Evolutionary conservation across 1,140 invertebrate species (phyloP), one percentile per base, ranked within the genome.

Genomic region (Drosophila obscura): DNA sequence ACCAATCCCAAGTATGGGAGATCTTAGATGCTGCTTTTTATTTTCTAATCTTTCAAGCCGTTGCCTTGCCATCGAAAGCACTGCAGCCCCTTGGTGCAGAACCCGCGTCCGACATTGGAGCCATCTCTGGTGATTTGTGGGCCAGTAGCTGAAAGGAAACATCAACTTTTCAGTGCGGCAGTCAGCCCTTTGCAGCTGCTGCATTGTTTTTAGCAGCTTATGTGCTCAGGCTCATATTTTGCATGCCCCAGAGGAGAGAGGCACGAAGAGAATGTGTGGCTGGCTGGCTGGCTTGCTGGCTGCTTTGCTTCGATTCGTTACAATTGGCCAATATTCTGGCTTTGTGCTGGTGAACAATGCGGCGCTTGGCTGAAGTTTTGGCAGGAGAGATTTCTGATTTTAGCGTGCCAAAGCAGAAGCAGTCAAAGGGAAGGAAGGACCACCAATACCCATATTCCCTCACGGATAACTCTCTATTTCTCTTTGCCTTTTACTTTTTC

Each of bases 171-270:
- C 16, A 15, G 46, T 46, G 49, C 48, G 55, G 48, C 26, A 50
- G 64, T 2, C 22, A 31, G 31, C 31, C 31, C 31, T 31, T 49
- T 49, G 16, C 41, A 61, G 43, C 41, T 53, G 43, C 50, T 64
- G 67, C 66, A 59, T 73, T 85, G 79, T 62, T 82, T 69, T 75
- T 63, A 62, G 43, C 49, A 51, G 78, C 81, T 85, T 81, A 80
- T 60, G 67, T 39, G 57, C 68, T 59, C 52, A 41, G 16, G 67
- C 61, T 56, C 73, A 52, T 59, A 68, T 62, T 72, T 73, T 84
- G 63, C 56, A 58, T 68, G 49, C 24, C 45, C 53, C 35, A 39
- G 35, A 26, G 28, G 44, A 43, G 24, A 59, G 44, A 53, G 7
- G 28, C 8, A 31, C 7, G 8, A 3, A 7, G 67, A 52, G 62